Conservation (phyloP, 1,140 invertebrate species). For the Bombus ignitus region DNA sequence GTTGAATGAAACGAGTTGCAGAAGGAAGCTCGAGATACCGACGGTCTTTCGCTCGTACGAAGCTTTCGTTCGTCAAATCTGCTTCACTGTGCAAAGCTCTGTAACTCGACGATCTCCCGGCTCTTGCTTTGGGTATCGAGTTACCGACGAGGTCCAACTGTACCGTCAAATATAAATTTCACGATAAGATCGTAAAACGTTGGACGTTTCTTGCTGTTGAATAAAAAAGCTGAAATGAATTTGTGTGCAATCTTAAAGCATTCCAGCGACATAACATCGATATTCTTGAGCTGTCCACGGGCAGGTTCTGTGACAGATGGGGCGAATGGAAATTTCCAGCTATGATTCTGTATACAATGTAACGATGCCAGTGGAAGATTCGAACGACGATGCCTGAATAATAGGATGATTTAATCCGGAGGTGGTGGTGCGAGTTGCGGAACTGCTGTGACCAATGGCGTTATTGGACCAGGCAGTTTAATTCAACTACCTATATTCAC, state of each 20-base stretch:
- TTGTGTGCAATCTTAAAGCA: neutral
- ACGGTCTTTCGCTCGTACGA: too few species aligned
- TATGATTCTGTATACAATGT: constrained; percentile 52
- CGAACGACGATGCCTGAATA: constrained; percentile 48
- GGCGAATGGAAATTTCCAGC: constrained; percentile 47
- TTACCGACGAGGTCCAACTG: too few species aligned
- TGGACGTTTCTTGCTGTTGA: neutral
- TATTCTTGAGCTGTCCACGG: neutral
- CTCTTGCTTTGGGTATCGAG: too few species aligned
- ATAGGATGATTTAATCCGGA: constrained; percentile 65
- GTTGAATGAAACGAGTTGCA: too few species aligned
- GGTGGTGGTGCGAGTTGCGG: constrained; percentile 52
- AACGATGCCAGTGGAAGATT: constrained; percentile 34
- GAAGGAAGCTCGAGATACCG: too few species aligned
- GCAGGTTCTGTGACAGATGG: neutral
- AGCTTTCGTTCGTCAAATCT: too few species aligned
- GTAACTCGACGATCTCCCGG: too few species aligned
- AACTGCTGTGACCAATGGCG: constrained; percentile 56
- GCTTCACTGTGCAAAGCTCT: too few species aligned
- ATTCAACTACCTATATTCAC: constrained; percentile 39
- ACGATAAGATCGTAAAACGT: neutral
- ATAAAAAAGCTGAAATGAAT: neutral
- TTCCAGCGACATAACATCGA: neutral
- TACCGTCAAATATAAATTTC: neutral
- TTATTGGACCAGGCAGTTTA: constrained; percentile 47